Percentiles rank a stretch among this genome's conserved stretches.
Evolutionary conservation across 2,797 vertebrate genomes (phyloP).

Genomic region (Lithobates pipiens): DNA sequence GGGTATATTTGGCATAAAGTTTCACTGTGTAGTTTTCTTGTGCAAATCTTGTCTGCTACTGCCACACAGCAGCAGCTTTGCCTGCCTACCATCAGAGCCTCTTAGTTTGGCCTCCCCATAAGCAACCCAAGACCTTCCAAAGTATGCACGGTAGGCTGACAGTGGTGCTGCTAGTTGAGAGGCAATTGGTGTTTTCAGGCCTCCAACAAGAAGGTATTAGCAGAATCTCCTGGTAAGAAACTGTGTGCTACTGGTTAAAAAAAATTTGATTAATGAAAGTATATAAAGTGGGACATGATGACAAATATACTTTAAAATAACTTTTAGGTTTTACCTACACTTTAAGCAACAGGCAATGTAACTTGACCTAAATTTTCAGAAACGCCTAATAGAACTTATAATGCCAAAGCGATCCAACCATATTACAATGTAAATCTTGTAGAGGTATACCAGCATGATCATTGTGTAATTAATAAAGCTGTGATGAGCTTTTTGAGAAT

Average conservation of each 20-base stretch:
- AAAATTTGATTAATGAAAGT: neutral
- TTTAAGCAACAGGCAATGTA: neutral
- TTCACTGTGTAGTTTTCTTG: no score
- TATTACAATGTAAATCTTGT: neutral
- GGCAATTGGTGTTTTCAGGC: no score
- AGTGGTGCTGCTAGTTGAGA: no score
- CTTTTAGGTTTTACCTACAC: neutral
- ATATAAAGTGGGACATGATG: neutral
- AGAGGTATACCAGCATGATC: neutral
- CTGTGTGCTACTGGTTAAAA: neutral
- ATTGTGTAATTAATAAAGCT: conserved; percentile 19
- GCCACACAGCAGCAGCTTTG: no score
- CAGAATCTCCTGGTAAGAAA: neutral
- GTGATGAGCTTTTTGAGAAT: neutral
- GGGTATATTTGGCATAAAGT: no score
- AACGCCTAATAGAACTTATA: neutral
- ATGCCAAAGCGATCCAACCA: neutral
- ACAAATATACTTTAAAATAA: neutral
- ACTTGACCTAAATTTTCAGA: no score
- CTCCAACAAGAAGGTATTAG: no score
- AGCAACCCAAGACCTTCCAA: no score
- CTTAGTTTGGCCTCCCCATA: no score
- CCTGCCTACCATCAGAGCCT: no score
- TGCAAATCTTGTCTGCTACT: no score
- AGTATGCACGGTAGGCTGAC: no score